These are phyloP conservation scores for Dicycla oo DNA, from an alignment of 2,888 invertebrate genomes.

Conservation along the genomic window DNA sequence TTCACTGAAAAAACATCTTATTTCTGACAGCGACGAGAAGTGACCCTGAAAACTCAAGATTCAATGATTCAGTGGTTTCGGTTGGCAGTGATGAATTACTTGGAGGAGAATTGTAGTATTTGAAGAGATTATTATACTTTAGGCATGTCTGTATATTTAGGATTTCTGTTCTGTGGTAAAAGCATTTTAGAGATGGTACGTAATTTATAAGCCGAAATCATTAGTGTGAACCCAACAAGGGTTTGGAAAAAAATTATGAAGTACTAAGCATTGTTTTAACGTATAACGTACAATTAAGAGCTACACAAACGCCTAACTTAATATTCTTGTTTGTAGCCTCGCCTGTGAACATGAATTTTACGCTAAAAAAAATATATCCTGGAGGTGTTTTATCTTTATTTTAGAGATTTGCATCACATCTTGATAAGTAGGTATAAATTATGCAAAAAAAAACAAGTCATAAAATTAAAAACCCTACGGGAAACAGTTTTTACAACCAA, in stretches of 20 bases:
- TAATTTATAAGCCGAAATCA: constrained; percentile 3
- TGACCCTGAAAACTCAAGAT: constrained; percentile 31
- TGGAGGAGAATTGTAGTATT: constrained; percentile 15
- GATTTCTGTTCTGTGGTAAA: constrained; percentile 16
- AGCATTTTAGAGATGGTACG: constrained; percentile 9
- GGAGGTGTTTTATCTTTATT: background rate
- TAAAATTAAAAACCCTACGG: background rate
- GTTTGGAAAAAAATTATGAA: background rate
- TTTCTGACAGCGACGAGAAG: constrained; percentile 19
- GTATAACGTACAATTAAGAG: background rate
- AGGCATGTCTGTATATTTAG: constrained; percentile 12
- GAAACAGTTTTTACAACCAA: background rate
- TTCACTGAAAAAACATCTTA: constrained; percentile 44
- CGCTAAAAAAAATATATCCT: background rate
- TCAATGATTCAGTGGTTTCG: constrained; percentile 39
- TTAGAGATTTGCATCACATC: background rate
- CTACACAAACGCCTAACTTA: background rate
- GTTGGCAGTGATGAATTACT: constrained; percentile 49
- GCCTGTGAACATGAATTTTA: background rate
- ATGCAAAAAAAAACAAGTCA: background rate
- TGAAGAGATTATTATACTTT: constrained; percentile 26
- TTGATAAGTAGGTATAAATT: background rate
- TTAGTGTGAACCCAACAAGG: too few species aligned
- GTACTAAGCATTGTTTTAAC: background rate
- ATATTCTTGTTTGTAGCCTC: background rate